Base-by-base conservation (phyloP, 2,888 invertebrate species). In the Bombylius major region DNA sequence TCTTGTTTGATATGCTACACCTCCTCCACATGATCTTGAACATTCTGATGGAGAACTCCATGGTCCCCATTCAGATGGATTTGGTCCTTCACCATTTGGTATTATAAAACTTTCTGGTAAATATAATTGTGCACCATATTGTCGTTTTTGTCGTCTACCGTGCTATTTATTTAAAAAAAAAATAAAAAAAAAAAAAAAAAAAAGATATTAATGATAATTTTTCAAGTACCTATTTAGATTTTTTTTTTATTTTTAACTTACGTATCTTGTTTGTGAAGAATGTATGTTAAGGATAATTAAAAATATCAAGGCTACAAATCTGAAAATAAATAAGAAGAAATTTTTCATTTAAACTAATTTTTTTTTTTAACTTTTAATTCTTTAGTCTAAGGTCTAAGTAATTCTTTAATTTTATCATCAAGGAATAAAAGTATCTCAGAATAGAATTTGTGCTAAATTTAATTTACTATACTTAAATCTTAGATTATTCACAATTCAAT, bases 11-110 rank as follows among this genome's bases (percentile, higher is more conserved):
- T 82, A 84, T 60, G 91, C 84, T 32, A 96, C 93, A 54, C 97
- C 97, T 13, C 93, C 91, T 0, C 96, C 97, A 69, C 97, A 98
- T 31, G 89, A 82, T 60, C 93, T 79, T 5, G 94, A 93, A 75
- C 97, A 98, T 55, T 85, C 80, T 34, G 87, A 84, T 53, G 88
- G 86, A 47, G 82, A 78, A 12, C 87, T 86, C 92, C 95, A 95
- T 9, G 85, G 84, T 5, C 86, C 82, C 92, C 92, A 92, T 58
- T 80, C 80, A 8, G 56, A 63, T 13, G 84, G 84, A 11, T 80
- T 77, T 52, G 79, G 78, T 9, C 81, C 82, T 62, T 82, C 84
- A 5, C 84, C 84, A 31, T 79, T 83, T 39, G 87, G 87, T 59
- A 82, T 76, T 59, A 89, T 81, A 68, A 79, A 87, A 63, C 82